Conservation (phyloP, 2,797 vertebrate genomes). For the Siniperca scherzeri region DNA sequence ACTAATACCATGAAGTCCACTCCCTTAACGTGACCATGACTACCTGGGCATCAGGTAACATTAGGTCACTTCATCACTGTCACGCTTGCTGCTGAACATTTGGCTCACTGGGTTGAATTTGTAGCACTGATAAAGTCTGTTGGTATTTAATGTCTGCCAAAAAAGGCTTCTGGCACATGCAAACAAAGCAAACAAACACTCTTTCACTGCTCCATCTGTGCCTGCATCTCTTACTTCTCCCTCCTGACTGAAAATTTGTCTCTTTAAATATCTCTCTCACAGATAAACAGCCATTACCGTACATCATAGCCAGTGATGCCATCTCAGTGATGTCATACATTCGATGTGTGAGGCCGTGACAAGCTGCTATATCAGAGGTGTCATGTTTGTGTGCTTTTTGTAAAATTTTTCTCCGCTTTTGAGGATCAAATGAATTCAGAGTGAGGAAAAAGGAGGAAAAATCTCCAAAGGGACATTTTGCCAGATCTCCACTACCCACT, state of each 20-base stretch:
- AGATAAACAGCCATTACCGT: conserved; percentile 9
- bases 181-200: conserved; percentile 32
- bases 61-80: not conserved
- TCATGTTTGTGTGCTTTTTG: not conserved
- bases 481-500: not conserved
- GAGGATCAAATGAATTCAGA: conserved; percentile 16
- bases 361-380: not conserved
- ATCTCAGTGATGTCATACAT: conserved; percentile 31
- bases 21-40: not conserved
- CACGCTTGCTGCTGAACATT: not conserved
- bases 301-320: not conserved
- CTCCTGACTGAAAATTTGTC: conserved; percentile 21
- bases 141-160: conserved; percentile 32
- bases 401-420: not conserved
- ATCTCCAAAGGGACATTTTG: not conserved
- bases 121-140: conserved; percentile 19
- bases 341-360: not conserved
- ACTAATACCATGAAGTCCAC: not conserved
- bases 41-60: not conserved
- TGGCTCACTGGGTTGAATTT: conserved; percentile 1
- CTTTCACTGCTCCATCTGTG: conserved; percentile 57
- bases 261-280: conserved; percentile 34
- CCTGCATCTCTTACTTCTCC: conserved; percentile 17
- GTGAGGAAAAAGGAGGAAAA: not conserved
- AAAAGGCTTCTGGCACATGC: conserved; percentile 20